Evolutionary conservation across 1,140 invertebrate genomes (phyloP).

Genomic region (Atta texana): DNA sequence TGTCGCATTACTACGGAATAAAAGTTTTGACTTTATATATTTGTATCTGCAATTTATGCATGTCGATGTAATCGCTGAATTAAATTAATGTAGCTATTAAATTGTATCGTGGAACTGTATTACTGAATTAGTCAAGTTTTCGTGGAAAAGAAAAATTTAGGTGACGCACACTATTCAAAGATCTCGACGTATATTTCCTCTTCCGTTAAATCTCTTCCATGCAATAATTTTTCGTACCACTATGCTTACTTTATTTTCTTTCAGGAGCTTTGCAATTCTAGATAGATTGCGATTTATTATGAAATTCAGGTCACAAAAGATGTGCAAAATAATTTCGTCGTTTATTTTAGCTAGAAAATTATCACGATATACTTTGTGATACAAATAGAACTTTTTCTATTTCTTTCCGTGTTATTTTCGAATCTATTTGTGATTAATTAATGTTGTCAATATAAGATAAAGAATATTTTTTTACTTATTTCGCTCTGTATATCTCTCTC

Average conservation of each 20-base stretch:
- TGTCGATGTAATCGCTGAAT: not conserved
- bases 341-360: slow-evolving; percentile 28
- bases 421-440: not conserved
- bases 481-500: slow-evolving; percentile 61
- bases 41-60: not conserved
- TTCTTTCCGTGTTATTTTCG: not conserved
- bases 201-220: slow-evolving; percentile 4
- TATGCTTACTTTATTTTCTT: slow-evolving; percentile 28
- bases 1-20: not conserved
- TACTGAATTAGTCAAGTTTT: slow-evolving; percentile 5
- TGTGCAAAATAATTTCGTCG: slow-evolving; percentile 16
- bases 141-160: slow-evolving; percentile 6
- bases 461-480: slow-evolving; percentile 31
- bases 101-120: not conserved
- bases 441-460: not conserved
- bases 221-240: slow-evolving; percentile 55
- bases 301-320: slow-evolving; percentile 58
- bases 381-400: not conserved
- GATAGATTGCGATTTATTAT: slow-evolving; percentile 52
- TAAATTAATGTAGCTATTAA: slow-evolving; percentile 17
- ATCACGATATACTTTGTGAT: not conserved
- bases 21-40: not conserved
- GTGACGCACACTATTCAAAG: slow-evolving; percentile 21
- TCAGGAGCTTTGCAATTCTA: slow-evolving; percentile 8
- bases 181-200: slow-evolving; percentile 21